Evolutionary conservation across 2,797 vertebrate species (phyloP).

Genomic region (Hippocampus kuda): DNA sequence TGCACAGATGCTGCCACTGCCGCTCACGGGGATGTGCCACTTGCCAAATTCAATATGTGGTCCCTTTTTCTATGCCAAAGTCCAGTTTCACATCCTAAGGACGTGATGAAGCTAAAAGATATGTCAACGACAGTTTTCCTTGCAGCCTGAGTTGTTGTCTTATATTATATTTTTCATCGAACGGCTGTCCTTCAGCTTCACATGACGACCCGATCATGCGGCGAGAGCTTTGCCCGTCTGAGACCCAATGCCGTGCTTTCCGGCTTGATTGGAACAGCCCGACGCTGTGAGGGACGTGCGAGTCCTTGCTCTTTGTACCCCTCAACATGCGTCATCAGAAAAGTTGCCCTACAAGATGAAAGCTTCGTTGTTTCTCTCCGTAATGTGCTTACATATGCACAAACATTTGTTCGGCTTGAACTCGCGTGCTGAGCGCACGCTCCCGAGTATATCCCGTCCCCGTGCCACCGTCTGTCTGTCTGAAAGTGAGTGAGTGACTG

Average conservation of each 20-base stretch:
- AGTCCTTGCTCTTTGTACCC: constrained; percentile 32
- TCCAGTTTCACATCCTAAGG: constrained; percentile 29
- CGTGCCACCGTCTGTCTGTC: constrained; percentile 32
- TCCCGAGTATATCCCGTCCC: constrained; percentile 21
- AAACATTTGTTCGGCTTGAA: neutral
- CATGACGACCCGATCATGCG: constrained; percentile 14
- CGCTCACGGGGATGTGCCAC: constrained; percentile 37
- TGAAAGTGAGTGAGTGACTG: constrained; percentile 45
- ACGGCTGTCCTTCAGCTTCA: neutral
- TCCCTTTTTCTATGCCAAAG: constrained; percentile 39
- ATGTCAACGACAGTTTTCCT: neutral
- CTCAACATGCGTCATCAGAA: constrained; percentile 41
- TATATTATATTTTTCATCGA: neutral
- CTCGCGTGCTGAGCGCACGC: neutral
- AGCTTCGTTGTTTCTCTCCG: constrained; percentile 15
- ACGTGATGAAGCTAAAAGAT: neutral
- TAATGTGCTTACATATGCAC: constrained; percentile 14
- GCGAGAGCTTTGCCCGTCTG: constrained; percentile 41
- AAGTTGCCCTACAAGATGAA: constrained; percentile 30
- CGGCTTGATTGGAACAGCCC: constrained; percentile 43
- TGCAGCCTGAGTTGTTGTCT: neutral
- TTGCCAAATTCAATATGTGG: constrained; percentile 53
- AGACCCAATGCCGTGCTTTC: constrained; percentile 44
- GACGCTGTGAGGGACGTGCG: constrained; percentile 39
- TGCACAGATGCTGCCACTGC: constrained; percentile 46